These are phyloP conservation scores for Poeciliopsis paucimaculata DNA, from an alignment of 2,797 vertebrate species.

Conservation along the genomic window DNA sequence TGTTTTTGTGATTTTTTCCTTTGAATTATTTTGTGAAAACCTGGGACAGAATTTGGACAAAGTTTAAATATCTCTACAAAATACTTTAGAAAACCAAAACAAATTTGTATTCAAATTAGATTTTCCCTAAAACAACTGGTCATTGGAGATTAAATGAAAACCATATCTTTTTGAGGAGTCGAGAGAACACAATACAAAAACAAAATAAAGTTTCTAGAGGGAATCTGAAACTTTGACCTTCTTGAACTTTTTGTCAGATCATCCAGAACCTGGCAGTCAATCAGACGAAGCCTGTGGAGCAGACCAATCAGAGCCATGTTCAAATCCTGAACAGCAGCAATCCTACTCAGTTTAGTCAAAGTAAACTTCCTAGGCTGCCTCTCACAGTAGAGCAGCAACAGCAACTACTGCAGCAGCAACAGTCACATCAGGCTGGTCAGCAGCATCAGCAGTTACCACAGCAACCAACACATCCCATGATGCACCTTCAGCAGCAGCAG, in stretches of 20 bases:
- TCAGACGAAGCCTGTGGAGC: slow-evolving; percentile 90
- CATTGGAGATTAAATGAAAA: too few relatives aligned
- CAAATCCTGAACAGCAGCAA: slow-evolving; percentile 69
- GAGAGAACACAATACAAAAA: too few relatives aligned
- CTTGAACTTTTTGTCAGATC: slow-evolving; percentile 77
- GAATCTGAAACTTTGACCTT: background rate
- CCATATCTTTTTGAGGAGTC: too few relatives aligned
- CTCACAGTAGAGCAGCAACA: slow-evolving; percentile 84
- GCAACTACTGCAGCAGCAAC: slow-evolving; percentile 82
- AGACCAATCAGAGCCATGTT: slow-evolving; percentile 80
- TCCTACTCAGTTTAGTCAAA: slow-evolving; percentile 84
- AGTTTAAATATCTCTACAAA: too few relatives aligned
- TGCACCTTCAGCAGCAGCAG: slow-evolving; percentile 72
- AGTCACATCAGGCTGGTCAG: slow-evolving; percentile 78
- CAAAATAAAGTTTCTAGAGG: too few relatives aligned
- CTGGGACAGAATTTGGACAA: too few relatives aligned
- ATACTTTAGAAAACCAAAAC: too few relatives aligned
- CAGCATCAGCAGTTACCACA: slow-evolving; percentile 69
- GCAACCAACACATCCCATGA: slow-evolving; percentile 64
- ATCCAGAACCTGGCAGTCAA: slow-evolving; percentile 88
- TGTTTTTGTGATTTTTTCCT: too few relatives aligned
- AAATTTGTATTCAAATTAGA: too few relatives aligned
- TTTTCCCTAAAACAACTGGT: too few relatives aligned
- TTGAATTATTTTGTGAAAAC: too few relatives aligned
- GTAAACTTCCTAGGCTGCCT: slow-evolving; percentile 80